Base-by-base conservation (phyloP, 1,140 invertebrate genomes). In the Periplaneta americana region DNA sequence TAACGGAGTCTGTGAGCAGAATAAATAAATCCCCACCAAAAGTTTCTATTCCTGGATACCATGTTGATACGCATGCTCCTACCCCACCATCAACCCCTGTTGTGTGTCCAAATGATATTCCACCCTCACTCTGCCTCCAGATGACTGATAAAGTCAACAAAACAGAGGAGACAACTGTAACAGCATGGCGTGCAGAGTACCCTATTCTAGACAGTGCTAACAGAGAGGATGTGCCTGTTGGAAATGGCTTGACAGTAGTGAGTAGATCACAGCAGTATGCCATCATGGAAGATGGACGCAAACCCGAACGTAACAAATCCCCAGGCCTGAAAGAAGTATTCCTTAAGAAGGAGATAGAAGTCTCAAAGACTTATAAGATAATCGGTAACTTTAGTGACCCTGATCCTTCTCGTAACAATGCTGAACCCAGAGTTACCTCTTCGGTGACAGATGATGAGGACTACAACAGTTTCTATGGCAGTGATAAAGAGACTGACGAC, bases 401-500 rank as follows among this genome's bases (percentile, higher is more conserved):
- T 11, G 31, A 80, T 80, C 13, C 76, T 36, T 36, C 33, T 36
- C n/a, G 76, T 36, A 36, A 78, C 22, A 28, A 34, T 78, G 76
- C n/a, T 78, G 48, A 28, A n/a, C 28, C 28, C 22, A 28, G 48
- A 66, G 48, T n/a, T n/a, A 66, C 48, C 48, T 66, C 22, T 66
- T 11, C 48, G 10, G 48, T 66, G 22, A 22, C 28, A n/a, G 48
- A 66, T 66, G 48, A 66, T 77, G 89, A 88, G 80, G 89, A 89
- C 84, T 88, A 87, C 83, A 90, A 92, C 85, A 93, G 91, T 87
- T 93, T 92, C 88, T 92, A 91, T 86, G 91, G 90, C 48, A 91
- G 90, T 84, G 92, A 93, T 81, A 93, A 92, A 86, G 92, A 93
- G 83, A 90, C 90, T 37, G 91, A 92, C 80, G 93, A 94, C 82